These are phyloP conservation scores for Chaenodraco wilsoni DNA, from an alignment of 2,797 vertebrate genomes.

Conservation along the genomic window DNA sequence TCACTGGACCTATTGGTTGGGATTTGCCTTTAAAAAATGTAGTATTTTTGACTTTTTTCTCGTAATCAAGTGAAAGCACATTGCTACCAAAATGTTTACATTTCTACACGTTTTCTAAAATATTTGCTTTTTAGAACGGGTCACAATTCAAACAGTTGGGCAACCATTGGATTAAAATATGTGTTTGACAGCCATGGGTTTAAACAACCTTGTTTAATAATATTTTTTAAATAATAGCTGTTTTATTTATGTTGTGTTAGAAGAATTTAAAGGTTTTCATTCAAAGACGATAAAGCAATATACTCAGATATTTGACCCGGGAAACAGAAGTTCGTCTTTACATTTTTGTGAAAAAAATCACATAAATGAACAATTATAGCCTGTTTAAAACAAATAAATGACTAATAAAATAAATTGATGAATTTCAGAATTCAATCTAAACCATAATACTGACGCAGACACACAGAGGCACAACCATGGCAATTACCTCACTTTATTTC, in stretches of 20 bases:
- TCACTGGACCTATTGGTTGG: constrained; percentile 1
- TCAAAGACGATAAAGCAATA: not conserved
- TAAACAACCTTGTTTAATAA: not conserved
- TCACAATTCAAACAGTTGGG: too few species aligned
- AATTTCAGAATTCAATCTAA: too few species aligned
- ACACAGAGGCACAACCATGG: not conserved
- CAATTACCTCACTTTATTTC: not conserved
- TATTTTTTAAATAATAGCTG: too few species aligned
- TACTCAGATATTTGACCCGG: not conserved
- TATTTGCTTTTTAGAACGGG: not conserved
- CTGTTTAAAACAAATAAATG: not conserved
- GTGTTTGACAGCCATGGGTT: not conserved
- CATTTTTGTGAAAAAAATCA: not conserved
- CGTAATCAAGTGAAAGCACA: not conserved
- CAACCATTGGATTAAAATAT: not conserved
- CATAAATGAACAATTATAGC: too few species aligned
- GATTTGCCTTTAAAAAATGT: not conserved
- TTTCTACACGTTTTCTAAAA: not conserved
- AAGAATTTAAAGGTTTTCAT: not conserved
- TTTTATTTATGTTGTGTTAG: not conserved
- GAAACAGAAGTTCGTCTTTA: not conserved
- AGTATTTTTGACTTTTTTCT: not conserved
- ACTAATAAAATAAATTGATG: not conserved
- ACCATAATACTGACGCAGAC: not conserved
- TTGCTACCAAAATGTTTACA: not conserved